phyloP scores from a whole-genome alignment of 53 echinoderm and acorn worm species.

The Hippasteria phrygiana region DNA sequence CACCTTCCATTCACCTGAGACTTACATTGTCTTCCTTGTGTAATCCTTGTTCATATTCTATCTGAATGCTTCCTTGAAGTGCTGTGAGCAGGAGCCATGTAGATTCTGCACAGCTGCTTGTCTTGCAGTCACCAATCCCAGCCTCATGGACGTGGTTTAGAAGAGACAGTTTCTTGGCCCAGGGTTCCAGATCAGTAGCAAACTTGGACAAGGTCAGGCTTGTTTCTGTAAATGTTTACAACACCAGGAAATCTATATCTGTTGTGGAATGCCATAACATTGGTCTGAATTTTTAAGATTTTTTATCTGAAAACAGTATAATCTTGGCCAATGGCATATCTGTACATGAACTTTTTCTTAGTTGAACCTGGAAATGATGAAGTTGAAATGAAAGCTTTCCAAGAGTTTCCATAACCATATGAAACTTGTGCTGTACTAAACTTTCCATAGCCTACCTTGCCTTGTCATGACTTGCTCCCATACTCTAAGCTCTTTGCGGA shows the following conservation, averaged over 20 bases:
- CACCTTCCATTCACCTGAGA: neutral
- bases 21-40: conserved; percentile 52
- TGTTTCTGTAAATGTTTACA: conserved; percentile 47
- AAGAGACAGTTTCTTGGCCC: conserved; percentile 53
- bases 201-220: conserved; percentile 75
- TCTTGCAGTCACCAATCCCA: conserved; percentile 37
- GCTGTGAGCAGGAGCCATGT: conserved; percentile 68
- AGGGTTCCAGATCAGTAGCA: conserved; percentile 49
- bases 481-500: conserved; percentile 59
- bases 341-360: no score
- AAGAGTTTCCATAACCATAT: no score
- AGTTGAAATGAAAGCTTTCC: no score
- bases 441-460: conserved; percentile 76
- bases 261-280: no score
- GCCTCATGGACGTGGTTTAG: conserved; percentile 49
- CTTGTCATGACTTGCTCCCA: conserved; percentile 74
- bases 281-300: no score
- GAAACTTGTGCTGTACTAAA: no score
- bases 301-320: no score
- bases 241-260: neutral
- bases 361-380: no score
- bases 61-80: conserved; percentile 66
- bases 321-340: no score
- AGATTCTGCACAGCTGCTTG: conserved; percentile 32
- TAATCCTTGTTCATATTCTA: conserved; percentile 65